Evolutionary conservation across 2,888 invertebrate genomes (phyloP).

Genomic region (Tiliacea citrago): DNA sequence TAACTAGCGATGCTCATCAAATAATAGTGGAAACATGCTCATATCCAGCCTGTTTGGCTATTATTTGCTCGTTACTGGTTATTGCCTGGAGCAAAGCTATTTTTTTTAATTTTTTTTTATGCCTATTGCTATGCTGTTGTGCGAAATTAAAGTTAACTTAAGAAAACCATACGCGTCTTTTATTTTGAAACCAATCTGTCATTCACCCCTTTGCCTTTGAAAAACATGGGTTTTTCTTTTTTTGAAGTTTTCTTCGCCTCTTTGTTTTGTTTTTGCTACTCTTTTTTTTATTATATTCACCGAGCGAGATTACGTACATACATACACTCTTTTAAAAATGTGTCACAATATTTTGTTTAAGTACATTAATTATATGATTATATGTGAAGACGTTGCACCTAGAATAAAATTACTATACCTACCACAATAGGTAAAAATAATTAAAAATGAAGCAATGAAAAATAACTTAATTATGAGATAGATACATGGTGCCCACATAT

Average conservation of each 20-base stretch:
- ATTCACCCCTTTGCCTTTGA: background rate
- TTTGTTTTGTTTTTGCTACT: background rate
- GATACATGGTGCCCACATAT: too few species aligned
- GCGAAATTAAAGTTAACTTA: conserved; percentile 23
- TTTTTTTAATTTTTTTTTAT: background rate
- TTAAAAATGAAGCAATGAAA: too few species aligned
- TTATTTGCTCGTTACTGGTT: conserved; percentile 70
- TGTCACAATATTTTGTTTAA: too few species aligned
- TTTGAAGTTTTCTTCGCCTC: too few species aligned
- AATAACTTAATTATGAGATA: too few species aligned
- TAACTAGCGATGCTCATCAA: conserved; percentile 61
- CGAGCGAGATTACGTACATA: background rate
- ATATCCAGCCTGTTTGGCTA: conserved; percentile 64
- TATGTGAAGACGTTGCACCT: too few species aligned
- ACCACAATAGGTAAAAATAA: too few species aligned
- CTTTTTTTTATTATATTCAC: too few species aligned
- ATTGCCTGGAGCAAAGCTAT: conserved; percentile 62
- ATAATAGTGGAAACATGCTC: conserved; percentile 54
- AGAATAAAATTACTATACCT: too few species aligned
- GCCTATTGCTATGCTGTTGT: background rate
- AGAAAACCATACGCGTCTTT: background rate
- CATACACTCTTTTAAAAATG: too few species aligned
- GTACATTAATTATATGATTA: too few species aligned
- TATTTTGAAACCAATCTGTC: conserved; percentile 3
- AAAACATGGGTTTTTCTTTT: background rate